A percentile compares a stretch with the other conserved stretches of the same genome.
phyloP scores from a whole-genome alignment of 2,797 vertebrate genomes.

The Threskiornis aethiopicus region DNA sequence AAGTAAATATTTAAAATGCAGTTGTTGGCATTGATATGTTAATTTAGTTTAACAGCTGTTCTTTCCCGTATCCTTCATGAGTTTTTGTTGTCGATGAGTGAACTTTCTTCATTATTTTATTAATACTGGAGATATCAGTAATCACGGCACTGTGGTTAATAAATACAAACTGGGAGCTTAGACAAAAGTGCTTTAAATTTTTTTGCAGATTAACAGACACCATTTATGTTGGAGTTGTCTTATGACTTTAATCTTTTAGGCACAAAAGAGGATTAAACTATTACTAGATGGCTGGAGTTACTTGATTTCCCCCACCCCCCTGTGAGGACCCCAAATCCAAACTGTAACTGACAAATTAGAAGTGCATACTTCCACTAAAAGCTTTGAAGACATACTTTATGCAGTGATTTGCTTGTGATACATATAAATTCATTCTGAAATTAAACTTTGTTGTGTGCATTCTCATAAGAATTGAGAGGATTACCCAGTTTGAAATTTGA shows the following conservation, averaged over 20 bases:
- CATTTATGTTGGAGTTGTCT: background rate
- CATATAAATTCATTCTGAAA: background rate
- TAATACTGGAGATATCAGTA: background rate
- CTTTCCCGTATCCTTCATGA: background rate
- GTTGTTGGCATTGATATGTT: background rate
- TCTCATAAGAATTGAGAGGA: background rate
- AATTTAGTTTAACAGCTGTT: background rate
- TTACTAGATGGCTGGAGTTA: conserved; percentile 13
- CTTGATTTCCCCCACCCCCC: background rate
- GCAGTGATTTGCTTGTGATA: background rate
- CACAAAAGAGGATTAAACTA: conserved; percentile 48
- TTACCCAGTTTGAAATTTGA: background rate
- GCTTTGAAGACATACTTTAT: background rate
- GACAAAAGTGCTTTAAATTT: conserved; percentile 28
- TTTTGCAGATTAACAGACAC: conserved; percentile 35
- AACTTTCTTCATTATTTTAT: background rate
- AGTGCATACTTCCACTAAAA: background rate
- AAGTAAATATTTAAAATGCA: conserved; percentile 16
- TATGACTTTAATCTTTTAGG: conserved; percentile 19
- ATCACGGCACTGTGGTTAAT: conserved; percentile 28
- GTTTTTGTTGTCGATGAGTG: background rate
- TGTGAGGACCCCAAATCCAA: background rate
- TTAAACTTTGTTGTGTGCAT: background rate
- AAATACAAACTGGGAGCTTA: conserved; percentile 14
- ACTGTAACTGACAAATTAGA: background rate